These are phyloP conservation scores for Helleia helle DNA, from an alignment of 2,888 invertebrate genomes.

Conservation along the genomic window DNA sequence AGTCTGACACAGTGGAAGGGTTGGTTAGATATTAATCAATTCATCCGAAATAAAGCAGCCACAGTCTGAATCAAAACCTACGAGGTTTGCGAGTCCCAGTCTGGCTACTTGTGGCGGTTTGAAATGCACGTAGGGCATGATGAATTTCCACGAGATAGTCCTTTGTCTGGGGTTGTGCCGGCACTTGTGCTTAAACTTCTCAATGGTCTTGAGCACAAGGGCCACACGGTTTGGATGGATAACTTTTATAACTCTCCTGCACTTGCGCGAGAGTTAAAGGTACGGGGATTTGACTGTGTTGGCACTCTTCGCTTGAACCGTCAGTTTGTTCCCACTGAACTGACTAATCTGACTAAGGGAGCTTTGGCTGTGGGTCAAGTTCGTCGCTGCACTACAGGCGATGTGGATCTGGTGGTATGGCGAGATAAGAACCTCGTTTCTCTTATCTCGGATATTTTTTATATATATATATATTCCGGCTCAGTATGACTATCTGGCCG, in stretches of 20 bases:
- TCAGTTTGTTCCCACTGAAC: slow-evolving; percentile 21
- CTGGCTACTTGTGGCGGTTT: slow-evolving; percentile 9
- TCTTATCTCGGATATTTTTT: slow-evolving; percentile 17
- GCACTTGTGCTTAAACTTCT: slow-evolving; percentile 15
- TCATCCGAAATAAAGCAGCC: slow-evolving; percentile 15
- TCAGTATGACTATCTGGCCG: slow-evolving; percentile 11
- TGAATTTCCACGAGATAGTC: too few species aligned
- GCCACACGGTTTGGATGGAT: slow-evolving; percentile 22
- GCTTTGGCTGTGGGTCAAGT: slow-evolving; percentile 18
- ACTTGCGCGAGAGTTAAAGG: slow-evolving; percentile 24
- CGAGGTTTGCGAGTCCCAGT: slow-evolving; percentile 16
- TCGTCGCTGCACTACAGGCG: slow-evolving; percentile 16
- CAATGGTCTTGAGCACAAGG: slow-evolving; percentile 20
- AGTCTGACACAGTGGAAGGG: slow-evolving; percentile 27
- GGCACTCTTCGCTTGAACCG: slow-evolving; percentile 23
- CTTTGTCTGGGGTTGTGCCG: slow-evolving; percentile 8
- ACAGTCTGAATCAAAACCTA: slow-evolving; percentile 17
- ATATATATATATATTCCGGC: too few species aligned
- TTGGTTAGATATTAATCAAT: slow-evolving; percentile 24
- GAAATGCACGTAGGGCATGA: slow-evolving; percentile 11
- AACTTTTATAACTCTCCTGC: slow-evolving; percentile 26
- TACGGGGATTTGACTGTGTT: slow-evolving; percentile 22
- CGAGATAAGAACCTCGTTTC: slow-evolving; percentile 16
- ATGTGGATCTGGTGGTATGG: slow-evolving; percentile 31
- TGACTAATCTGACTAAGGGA: slow-evolving; percentile 13